Conservation (phyloP, 2,113 vertebrate genomes). For the Psammodynastes pulverulentus region DNA sequence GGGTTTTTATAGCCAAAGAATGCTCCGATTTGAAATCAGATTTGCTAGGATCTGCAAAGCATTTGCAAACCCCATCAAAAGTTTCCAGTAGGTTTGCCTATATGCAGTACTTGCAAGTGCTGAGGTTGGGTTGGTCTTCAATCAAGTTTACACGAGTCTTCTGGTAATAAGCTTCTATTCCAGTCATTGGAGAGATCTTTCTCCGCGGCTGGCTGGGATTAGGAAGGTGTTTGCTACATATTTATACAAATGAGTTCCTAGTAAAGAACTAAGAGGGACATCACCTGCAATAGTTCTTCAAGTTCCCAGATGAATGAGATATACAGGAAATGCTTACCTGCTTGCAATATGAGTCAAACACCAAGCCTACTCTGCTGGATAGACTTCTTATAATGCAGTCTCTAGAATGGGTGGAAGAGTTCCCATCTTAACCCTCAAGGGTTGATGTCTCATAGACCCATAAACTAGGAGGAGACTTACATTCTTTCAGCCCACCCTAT, state of each 20-base stretch:
- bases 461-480: background rate
- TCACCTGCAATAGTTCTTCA: background rate
- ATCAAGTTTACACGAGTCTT: background rate
- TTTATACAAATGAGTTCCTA: background rate
- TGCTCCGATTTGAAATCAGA: background rate
- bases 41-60: background rate
- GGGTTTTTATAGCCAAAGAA: background rate
- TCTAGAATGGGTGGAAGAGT: background rate
- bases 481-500: background rate
- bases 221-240: background rate
- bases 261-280: background rate
- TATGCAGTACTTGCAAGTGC: background rate
- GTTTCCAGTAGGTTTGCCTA: background rate
- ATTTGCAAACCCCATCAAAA: background rate
- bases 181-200: background rate
- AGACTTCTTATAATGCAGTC: background rate
- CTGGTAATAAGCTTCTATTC: background rate
- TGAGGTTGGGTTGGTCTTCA: background rate
- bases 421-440: background rate
- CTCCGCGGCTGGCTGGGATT: background rate
- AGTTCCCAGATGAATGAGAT: constrained; percentile 18
- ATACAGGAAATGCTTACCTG: background rate
- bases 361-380: background rate
- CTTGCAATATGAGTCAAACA: constrained; percentile 23
- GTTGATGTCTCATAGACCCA: background rate